Base-by-base conservation (phyloP, 1,140 invertebrate genomes). In the Diuraphis noxia region DNA sequence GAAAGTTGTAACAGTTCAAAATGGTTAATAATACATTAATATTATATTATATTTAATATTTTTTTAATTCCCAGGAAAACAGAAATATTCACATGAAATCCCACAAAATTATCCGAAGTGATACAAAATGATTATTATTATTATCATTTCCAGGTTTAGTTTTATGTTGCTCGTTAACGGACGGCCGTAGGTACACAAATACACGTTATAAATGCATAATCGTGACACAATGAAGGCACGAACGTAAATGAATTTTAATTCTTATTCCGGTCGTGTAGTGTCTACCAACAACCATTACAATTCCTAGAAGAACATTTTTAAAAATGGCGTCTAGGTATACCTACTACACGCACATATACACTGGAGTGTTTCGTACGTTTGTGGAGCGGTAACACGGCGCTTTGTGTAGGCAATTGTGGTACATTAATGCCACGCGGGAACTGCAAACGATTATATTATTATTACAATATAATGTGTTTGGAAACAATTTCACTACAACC, bases 381-480 rank as follows among this genome's bases (percentile, higher is more conserved):
- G 13, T 88, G 10, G 52, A 23, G 6, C 9, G 25, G 40, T 43
- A 63, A 41, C 88, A 34, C 63, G 63, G 87, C 87, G 34, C 49
- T 40, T 0, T n/a, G 21, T 36, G 9, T 79, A 90, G 88, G 88
- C 88, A 90, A 90, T 90, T 79, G n/a, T 90, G 41, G n/a, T 90
- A 49, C 88, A 34, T 0, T 0, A 9, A 90, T 36, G n/a, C 6
- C n/a, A 25, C 9, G 34, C 34, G 25, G 21, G 34, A 9, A 86
- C 43, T 10, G 3, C 46, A 23, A 86, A 19, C 43, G 43, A 36
- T n/a, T 52, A 85, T 34, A 7, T 3, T 21, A 84, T 21, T 21
- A 41, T 84, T 34, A 19, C 81, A 84, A 43, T 43, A 84, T 4
- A 8, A 8, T 30, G 25, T 82, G 81, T 82, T 82, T 4, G 8